Percentiles rank a stretch among this genome's conserved stretches.
Conservation (phyloP, 2,888 invertebrate genomes). For the Phasia obesa region DNA sequence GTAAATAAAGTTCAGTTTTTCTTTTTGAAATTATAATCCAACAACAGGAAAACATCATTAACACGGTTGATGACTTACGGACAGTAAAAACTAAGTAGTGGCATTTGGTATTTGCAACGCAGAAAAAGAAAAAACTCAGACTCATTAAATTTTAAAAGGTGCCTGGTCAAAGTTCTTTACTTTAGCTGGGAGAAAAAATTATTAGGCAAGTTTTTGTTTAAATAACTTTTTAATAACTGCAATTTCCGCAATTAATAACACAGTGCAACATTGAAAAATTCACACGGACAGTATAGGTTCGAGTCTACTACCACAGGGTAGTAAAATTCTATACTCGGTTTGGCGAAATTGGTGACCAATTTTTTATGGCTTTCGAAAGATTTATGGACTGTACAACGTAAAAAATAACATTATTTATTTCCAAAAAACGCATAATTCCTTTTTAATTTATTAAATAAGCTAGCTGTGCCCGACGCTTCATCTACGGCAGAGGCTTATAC, state of each 20-base stretch:
- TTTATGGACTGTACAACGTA: too few relatives aligned
- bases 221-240: conserved; percentile 29
- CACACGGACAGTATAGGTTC: too few relatives aligned
- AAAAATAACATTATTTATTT: too few relatives aligned
- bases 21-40: conserved; percentile 22
- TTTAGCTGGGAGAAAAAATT: background rate
- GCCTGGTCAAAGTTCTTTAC: conserved; percentile 45
- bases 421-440: too few relatives aligned
- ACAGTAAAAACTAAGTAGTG: conserved; percentile 8
- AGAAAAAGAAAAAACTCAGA: conserved; percentile 7
- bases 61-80: conserved; percentile 51
- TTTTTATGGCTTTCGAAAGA: too few relatives aligned
- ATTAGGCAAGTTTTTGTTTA: background rate
- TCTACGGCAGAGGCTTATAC: too few relatives aligned
- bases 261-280: too few relatives aligned
- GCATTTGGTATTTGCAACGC: conserved; percentile 23
- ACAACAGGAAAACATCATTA: conserved; percentile 63
- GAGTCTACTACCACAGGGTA: too few relatives aligned
- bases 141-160: conserved; percentile 38
- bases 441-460: too few relatives aligned
- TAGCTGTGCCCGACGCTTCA: too few relatives aligned
- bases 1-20: conserved; percentile 49
- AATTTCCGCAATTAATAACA: conserved; percentile 54
- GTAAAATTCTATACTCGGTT: too few relatives aligned
- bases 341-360: too few relatives aligned